These are phyloP conservation scores for Bradysia coprophila DNA, from an alignment of 1,140 invertebrate species.

Conservation along the genomic window DNA sequence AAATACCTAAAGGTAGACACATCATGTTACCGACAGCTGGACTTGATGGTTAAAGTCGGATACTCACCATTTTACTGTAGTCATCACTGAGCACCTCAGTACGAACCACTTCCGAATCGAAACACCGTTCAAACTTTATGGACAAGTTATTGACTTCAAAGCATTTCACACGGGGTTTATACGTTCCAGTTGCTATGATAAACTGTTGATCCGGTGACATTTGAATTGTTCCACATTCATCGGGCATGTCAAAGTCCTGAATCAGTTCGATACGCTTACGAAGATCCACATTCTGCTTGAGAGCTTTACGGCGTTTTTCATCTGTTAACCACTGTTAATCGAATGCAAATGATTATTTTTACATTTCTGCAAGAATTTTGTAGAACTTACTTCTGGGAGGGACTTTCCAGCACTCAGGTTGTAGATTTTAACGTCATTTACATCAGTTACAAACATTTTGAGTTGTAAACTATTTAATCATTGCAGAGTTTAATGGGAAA, in stretches of 20 bases:
- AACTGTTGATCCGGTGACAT: slow-evolving; percentile 87
- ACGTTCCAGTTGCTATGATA: slow-evolving; percentile 83
- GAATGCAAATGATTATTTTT: background rate
- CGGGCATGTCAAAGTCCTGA: slow-evolving; percentile 99
- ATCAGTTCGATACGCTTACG: slow-evolving; percentile 85
- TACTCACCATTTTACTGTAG: slow-evolving; percentile 60
- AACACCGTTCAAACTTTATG: slow-evolving; percentile 95
- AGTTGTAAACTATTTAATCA: no score
- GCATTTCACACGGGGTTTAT: slow-evolving; percentile 91
- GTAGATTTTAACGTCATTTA: slow-evolving; percentile 95
- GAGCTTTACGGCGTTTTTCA: slow-evolving; percentile 61
- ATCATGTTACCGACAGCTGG: slow-evolving; percentile 5
- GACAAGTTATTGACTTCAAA: slow-evolving; percentile 93
- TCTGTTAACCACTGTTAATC: slow-evolving; percentile 88
- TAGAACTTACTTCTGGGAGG: slow-evolving; percentile 72
- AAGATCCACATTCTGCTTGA: slow-evolving; percentile 84
- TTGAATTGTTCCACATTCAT: slow-evolving; percentile 65
- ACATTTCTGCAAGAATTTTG: slow-evolving; percentile 23
- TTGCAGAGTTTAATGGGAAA: no score
- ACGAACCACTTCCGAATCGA: slow-evolving; percentile 86
- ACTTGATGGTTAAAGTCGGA: no score
- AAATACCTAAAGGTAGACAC: slow-evolving; percentile 41
- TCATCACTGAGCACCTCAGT: slow-evolving; percentile 80
- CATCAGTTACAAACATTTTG: slow-evolving; percentile 62
- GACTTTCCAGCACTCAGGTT: slow-evolving; percentile 93